Evolutionary conservation across 2,797 vertebrate genomes (phyloP), one percentile per base, ranked within the genome.

Genomic region (Heteromormyrus szaboi): DNA sequence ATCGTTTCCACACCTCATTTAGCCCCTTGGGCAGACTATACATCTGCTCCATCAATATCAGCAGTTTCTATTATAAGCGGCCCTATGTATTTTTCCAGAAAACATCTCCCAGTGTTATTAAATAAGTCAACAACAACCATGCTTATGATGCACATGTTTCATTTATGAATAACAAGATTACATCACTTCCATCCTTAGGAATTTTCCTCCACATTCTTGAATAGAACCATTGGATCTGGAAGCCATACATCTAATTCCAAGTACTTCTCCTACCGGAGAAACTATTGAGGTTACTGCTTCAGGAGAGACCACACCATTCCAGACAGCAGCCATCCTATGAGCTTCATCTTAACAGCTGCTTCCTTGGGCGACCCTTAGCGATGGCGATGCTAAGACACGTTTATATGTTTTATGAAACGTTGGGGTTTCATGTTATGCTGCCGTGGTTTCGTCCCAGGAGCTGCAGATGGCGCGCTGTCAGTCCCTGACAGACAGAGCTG

Each of bases 391-490:
- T 37, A 37, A 37, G 2, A 37, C 33, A 37, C 3, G 37, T 37
- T 37, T 37, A 37, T 37, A 0, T 37, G 37, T 37, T 37, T 37
- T 37, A 37, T 37, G 37, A 37, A 37, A 37, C 0, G 0, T 29
- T 87, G 33, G 4, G 9, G 11, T 11, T 41, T 37, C 17, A 62
- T 62, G 3, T 86, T 62, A 48, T 33, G n/a, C 50, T 86, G 29
- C 17, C 62, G 7, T 37, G 48, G 25, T 92, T 68, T 90, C 8
- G 0, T 88, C 7, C 87, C 86, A 97, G 97, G 97, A 97, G 89
- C 93, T 98, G 89, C 95, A 97, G 87, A 97, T 98, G 96, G 95
- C 95, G 4, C 92, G 94, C 22, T 98, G 97, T 90, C 93, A 93
- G 81, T 94, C 95, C 88, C 91, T 98, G 90, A 98, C 96, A 0